phyloP scores from a whole-genome alignment of 2,888 invertebrate species.

The Lypha dubia region DNA sequence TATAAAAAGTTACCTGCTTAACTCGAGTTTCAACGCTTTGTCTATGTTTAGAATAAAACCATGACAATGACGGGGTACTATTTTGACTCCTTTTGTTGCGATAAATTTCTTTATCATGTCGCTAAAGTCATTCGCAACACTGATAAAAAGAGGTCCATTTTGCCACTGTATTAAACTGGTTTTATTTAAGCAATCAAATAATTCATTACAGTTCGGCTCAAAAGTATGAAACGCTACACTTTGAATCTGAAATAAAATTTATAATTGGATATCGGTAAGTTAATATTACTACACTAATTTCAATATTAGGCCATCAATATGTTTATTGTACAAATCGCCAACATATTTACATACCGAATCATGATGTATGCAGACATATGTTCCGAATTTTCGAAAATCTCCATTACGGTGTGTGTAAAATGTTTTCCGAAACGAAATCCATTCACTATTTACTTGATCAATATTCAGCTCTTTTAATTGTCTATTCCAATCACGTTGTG shows the following conservation, averaged over 20 bases:
- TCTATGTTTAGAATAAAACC: slow-evolving; percentile 75
- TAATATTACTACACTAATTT: too few species aligned
- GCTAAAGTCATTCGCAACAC: slow-evolving; percentile 75
- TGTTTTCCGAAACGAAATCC: slow-evolving; percentile 76
- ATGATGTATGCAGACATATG: slow-evolving; percentile 79
- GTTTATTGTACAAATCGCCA: background rate
- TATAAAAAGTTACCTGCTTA: slow-evolving; percentile 71
- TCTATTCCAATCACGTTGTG: slow-evolving; percentile 79
- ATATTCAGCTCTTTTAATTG: slow-evolving; percentile 72
- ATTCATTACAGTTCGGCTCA: slow-evolving; percentile 75
- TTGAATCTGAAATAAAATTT: slow-evolving; percentile 75
- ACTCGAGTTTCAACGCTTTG: slow-evolving; percentile 66
- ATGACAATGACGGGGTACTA: slow-evolving; percentile 75
- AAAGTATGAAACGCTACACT: slow-evolving; percentile 79
- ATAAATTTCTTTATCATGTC: slow-evolving; percentile 75
- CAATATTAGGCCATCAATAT: too few species aligned
- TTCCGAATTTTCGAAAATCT: slow-evolving; percentile 77
- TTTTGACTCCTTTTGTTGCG: slow-evolving; percentile 68
- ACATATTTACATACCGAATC: slow-evolving; percentile 74
- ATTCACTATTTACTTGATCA: slow-evolving; percentile 51
- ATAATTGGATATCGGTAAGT: too few species aligned
- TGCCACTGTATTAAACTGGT: slow-evolving; percentile 78
- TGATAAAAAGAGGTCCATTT: slow-evolving; percentile 77
- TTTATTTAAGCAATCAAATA: slow-evolving; percentile 77
- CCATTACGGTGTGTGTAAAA: slow-evolving; percentile 78